Evolutionary conservation across 2,113 vertebrate species (phyloP), one percentile per base, ranked within the genome.

Genomic region (Cochlearius cochlearius): DNA sequence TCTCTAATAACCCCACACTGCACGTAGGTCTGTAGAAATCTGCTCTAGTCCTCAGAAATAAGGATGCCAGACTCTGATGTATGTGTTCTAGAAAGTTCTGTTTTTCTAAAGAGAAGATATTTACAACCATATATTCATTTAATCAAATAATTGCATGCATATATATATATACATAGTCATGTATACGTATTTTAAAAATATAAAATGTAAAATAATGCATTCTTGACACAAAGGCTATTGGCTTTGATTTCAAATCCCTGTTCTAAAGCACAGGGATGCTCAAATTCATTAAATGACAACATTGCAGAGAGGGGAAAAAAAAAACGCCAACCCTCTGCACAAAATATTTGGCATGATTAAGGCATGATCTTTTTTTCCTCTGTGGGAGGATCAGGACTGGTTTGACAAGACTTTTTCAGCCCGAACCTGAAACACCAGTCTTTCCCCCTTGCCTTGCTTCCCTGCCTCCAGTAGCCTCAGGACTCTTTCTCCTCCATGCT

Each of bases 181-280:
- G 59, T 3, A 47, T 58, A n/a, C 0, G 0, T 71, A 74, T 58
- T 90, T 83, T 83, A 2, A 58, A 80, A 73, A 23, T 0, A 29
- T 16, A 19, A 94, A 88, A 68, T 62, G 7, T 49, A 23, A 83
- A 86, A 66, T 62, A 69, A 74, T 69, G 14, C 10, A 63, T 49
- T 55, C 49, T 39, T 90, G 26, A 53, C 9, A 36, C 18, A 53
- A 41, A 59, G 4, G 2, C 4, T 52, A 7, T 36, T 86, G 22
- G 5, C 10, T 89, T 67, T 13, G 11, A 18, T 58, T 92, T 77
- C 25, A 79, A 92, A 73, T 53, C 5, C 10, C 5, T 64, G 2
- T 27, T 79, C 34, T 68, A 29, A 90, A 56, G 16, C 29, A 45
- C 11, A 18, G 17, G 12, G 7, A 55, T 74, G 13, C 16, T 34